Base-by-base conservation (phyloP, 2,888 invertebrate genomes). In the Lordiphosa fenestrarum region DNA sequence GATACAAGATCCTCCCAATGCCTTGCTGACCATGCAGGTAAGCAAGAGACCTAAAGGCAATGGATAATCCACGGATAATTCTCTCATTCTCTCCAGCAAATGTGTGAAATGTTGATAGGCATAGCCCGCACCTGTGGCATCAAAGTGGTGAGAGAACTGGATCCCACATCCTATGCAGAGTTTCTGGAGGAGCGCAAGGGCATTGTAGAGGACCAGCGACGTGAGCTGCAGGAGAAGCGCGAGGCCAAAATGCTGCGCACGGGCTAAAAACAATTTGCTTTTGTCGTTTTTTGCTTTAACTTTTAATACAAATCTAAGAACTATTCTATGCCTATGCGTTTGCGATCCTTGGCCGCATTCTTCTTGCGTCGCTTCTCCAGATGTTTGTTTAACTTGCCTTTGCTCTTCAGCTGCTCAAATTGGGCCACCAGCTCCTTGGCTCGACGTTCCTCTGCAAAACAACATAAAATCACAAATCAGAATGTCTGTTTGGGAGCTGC, bases 241-340 rank as follows among this genome's bases (percentile, higher is more conserved):
- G 96, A 97, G 90, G 95, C 97, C 0, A 98, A 97, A 91, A 93
- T 98, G 94, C 92, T 98, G 78, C 92, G 98, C 90, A 95, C 95
- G 58, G 93, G 90, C 63, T 92, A 90, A 86, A 36, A 19, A 40
- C 15, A 15, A 1, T 15, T 15, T 15, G 15, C 15, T 36, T 36
- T 21, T 25, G 30, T 56, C 62, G 12, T 48, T 36, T 36, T 21
- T 4, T 47, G 5, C n/a, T 33, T 44, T 35, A 21, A 36, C 59
- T 53, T 59, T 71, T 69, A 56, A 55, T 71, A 70, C 50, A 48
- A 46, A 15, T 30, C 6, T 23, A 7, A 19, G 33, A 35, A 51
- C 56, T 85, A 89, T 70, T 88, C 86, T 60, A 89, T 83, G 52
- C 77, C 80, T 53, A 89, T 83, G 63, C 87, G 87, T 61, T 89